Evolutionary conservation across 2,888 invertebrate species (phyloP).

Genomic region (Drosophila incognita): DNA sequence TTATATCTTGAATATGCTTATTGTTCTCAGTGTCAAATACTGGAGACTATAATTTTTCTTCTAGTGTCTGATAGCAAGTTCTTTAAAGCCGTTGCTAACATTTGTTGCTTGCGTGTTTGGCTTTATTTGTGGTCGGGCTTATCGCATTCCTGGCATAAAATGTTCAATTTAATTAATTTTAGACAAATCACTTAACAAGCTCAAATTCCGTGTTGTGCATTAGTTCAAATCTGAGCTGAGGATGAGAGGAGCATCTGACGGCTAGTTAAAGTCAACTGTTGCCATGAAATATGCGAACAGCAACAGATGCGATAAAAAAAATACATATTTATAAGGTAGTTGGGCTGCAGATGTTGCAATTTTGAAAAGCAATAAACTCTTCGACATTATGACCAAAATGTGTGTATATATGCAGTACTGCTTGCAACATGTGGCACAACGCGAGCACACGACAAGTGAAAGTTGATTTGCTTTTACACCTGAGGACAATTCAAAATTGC

Average conservation of each 20-base stretch:
- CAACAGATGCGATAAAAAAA: neutral
- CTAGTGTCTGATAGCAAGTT: slow-evolving; percentile 17
- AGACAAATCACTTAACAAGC: slow-evolving; percentile 69
- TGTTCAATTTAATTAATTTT: slow-evolving; percentile 65
- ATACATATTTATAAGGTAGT: neutral
- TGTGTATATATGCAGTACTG: neutral
- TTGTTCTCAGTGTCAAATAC: neutral
- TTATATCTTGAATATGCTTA: neutral
- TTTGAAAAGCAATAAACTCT: neutral
- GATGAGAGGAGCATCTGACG: neutral
- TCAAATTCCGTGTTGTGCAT: slow-evolving; percentile 16
- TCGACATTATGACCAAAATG: neutral
- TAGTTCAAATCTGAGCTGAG: slow-evolving; percentile 9
- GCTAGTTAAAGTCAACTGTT: neutral
- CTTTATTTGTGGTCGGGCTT: slow-evolving; percentile 40
- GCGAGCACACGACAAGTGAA: slow-evolving; percentile 59
- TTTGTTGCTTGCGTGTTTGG: slow-evolving; percentile 44
- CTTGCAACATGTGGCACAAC: slow-evolving; percentile 44
- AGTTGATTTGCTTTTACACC: slow-evolving; percentile 61
- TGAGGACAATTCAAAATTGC: slow-evolving; percentile 46
- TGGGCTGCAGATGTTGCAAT: neutral
- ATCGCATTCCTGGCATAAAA: slow-evolving; percentile 55
- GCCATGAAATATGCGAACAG: neutral
- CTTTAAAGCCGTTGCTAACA: slow-evolving; percentile 10
- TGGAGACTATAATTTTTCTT: neutral